Evolutionary conservation across 2,113 vertebrate genomes (phyloP).

Genomic region (Anser brachyrhynchus): DNA sequence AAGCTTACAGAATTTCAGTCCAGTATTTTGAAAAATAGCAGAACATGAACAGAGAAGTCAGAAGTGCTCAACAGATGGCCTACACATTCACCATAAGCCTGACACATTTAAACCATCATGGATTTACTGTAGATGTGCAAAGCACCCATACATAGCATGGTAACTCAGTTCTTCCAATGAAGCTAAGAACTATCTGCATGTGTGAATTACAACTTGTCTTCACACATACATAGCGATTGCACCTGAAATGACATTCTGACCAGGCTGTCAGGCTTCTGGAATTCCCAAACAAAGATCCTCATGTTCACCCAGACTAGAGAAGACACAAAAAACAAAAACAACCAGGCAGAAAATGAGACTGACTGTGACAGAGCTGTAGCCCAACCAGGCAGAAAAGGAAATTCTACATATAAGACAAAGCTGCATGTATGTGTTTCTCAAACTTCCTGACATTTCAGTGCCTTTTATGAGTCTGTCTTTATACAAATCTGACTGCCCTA

Average conservation of each 20-base stretch:
- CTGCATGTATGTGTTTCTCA: accelerated
- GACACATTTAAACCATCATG: neutral
- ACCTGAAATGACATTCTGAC: neutral
- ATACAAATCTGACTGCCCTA: neutral
- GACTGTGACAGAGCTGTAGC: neutral
- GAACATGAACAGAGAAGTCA: accelerated
- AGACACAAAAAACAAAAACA: neutral
- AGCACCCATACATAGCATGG: neutral
- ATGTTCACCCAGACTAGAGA: neutral
- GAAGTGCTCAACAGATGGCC: neutral
- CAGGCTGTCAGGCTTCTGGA: neutral
- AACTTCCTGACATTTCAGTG: neutral
- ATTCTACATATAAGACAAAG: neutral
- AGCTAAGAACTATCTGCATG: neutral
- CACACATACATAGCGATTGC: neutral
- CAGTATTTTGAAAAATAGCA: neutral
- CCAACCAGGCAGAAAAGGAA: neutral
- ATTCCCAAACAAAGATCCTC: neutral
- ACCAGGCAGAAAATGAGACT: neutral
- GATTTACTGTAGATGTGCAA: neutral
- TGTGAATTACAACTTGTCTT: neutral
- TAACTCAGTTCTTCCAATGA: neutral
- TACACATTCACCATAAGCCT: neutral
- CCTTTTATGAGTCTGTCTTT: neutral
- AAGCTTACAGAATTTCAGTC: neutral